A percentile compares a stretch with the other conserved stretches of the same genome.
Conservation (phyloP, 2,113 vertebrate genomes). For the Romanogobio albipinnatus region DNA sequence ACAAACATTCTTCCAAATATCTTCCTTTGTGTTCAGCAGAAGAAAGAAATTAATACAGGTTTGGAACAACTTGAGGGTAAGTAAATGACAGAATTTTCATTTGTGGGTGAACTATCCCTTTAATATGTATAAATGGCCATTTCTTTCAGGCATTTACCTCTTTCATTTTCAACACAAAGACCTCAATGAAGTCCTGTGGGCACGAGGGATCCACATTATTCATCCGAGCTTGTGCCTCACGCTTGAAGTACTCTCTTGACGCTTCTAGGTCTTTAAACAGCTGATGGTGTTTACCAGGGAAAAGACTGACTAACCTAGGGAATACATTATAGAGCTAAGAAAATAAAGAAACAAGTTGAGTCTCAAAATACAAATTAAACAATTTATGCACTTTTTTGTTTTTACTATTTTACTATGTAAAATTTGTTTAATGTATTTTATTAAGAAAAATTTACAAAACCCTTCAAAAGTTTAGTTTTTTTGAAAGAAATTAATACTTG, state of each 20-base stretch:
- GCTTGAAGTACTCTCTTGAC: conserved; percentile 45
- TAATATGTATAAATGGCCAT: not conserved
- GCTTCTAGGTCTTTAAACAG: conserved; percentile 44
- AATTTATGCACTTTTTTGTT: no score
- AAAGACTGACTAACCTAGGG: conserved; percentile 60
- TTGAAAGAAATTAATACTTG: not conserved
- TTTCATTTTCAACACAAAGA: conserved; percentile 69
- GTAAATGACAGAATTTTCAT: no score
- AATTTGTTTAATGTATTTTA: no score
- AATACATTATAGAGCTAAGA: conserved; percentile 65
- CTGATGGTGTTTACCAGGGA: conserved; percentile 64
- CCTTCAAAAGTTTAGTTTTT: no score
- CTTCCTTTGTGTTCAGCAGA: no score
- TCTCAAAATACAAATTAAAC: not conserved
- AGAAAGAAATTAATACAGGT: no score
- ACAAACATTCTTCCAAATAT: no score
- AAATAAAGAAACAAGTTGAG: not conserved
- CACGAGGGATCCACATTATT: conserved; percentile 55
- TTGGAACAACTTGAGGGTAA: no score
- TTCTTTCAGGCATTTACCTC: conserved; percentile 57
- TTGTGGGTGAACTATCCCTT: no score
- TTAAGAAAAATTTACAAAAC: no score
- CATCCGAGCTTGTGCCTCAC: conserved; percentile 57
- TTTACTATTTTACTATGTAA: not conserved
- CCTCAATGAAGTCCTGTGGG: conserved; percentile 69